Percentiles rank a stretch among this genome's conserved stretches.
Evolutionary conservation across 2,113 vertebrate genomes (phyloP).

Genomic region (Talpa occidentalis): DNA sequence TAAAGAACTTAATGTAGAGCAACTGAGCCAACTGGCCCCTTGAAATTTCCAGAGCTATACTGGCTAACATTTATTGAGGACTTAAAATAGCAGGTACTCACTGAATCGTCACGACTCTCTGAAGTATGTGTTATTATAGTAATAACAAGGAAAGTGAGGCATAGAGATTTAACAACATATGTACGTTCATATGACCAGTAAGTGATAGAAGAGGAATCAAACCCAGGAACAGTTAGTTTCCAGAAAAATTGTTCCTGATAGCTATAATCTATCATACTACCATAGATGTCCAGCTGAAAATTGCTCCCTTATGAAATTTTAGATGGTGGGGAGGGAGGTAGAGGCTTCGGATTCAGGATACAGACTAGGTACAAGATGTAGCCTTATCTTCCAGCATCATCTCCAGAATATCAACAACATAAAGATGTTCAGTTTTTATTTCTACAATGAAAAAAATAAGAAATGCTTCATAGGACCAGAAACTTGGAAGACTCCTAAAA

Average conservation of each 20-base stretch:
- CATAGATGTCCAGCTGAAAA: not conserved
- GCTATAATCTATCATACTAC: not conserved
- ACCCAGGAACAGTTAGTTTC: not conserved
- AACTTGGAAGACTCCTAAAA: not conserved
- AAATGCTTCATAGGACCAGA: not conserved
- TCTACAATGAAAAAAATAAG: conserved; percentile 18
- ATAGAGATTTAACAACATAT: not conserved
- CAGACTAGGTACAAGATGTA: not conserved
- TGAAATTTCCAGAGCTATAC: not conserved
- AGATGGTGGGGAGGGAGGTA: too few relatives aligned
- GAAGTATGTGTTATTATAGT: not conserved
- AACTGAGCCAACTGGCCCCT: not conserved
- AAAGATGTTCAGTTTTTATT: not conserved
- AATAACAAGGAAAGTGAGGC: conserved; percentile 5
- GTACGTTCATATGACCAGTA: not conserved
- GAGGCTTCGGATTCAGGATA: not conserved
- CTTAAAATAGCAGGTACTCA: not conserved
- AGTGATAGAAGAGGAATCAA: not conserved
- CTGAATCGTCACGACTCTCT: not conserved
- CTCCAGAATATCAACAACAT: not conserved
- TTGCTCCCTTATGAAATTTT: not conserved
- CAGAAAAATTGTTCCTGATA: not conserved
- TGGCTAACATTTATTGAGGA: not conserved
- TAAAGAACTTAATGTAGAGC: not conserved
- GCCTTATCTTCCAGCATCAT: not conserved